phyloP scores from a whole-genome alignment of 2,113 vertebrate species.

The Naja naja region DNA sequence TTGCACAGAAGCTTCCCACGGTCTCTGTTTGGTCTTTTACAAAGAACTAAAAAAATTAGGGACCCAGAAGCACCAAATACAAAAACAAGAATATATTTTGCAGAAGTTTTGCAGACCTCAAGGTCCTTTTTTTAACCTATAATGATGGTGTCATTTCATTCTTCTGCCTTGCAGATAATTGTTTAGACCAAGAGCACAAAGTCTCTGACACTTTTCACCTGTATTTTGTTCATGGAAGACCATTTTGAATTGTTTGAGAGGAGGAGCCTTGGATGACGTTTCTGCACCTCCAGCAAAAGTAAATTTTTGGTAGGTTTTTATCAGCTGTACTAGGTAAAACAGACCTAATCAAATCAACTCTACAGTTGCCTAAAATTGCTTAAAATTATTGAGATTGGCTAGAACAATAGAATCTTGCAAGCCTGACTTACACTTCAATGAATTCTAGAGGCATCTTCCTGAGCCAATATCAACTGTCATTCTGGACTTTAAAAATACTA shows the following conservation, averaged over 20 bases:
- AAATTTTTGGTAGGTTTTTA: not conserved
- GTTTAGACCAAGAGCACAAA: not conserved
- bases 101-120: not conserved
- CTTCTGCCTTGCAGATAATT: not conserved
- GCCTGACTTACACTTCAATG: not conserved
- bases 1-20: slow-evolving; percentile 10
- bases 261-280: not conserved
- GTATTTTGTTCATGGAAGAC: not conserved
- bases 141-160: not conserved
- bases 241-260: not conserved
- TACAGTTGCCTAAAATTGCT: not conserved
- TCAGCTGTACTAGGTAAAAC: not conserved
- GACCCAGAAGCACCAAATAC: not conserved
- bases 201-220: not conserved
- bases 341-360: not conserved
- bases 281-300: not conserved
- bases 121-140: not conserved
- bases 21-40: not conserved
- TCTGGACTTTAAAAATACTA: not conserved
- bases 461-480: not conserved
- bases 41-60: not conserved
- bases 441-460: not conserved
- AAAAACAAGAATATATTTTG: not conserved
- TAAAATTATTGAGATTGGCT: not conserved
- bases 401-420: not conserved